These are phyloP conservation scores for Apeltes quadracus DNA, from an alignment of 2,113 vertebrate genomes.

Conservation along the genomic window DNA sequence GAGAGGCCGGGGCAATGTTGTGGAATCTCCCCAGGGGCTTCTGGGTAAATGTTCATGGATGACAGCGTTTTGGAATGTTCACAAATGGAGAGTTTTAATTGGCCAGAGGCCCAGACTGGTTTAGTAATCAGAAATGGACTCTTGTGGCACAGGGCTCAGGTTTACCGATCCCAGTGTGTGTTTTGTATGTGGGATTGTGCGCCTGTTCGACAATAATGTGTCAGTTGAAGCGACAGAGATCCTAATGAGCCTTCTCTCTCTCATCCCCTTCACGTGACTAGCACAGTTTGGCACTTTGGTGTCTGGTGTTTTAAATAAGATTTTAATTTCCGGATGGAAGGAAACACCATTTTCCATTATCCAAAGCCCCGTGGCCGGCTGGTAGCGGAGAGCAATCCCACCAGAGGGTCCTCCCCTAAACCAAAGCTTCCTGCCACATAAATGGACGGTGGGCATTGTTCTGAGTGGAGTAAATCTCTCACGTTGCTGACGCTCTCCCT, in stretches of 20 bases:
- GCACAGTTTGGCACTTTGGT: constrained; percentile 58
- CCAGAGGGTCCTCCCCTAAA: constrained; percentile 52
- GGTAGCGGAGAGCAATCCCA: constrained; percentile 54
- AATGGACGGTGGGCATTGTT: constrained; percentile 63
- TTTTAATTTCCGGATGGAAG: constrained; percentile 73
- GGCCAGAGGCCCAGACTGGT: constrained; percentile 76
- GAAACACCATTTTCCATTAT: constrained; percentile 68
- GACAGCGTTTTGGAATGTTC: constrained; percentile 83
- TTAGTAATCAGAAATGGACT: constrained; percentile 75
- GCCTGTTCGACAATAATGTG: constrained; percentile 8
- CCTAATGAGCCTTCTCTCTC: constrained; percentile 40
- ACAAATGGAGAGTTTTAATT: constrained; percentile 83
- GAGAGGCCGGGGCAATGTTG: constrained; percentile 77
- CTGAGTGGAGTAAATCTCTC: constrained; percentile 59
- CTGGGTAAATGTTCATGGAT: constrained; percentile 83
- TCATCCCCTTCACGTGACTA: constrained; percentile 44
- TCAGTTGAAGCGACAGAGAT: constrained; percentile 2
- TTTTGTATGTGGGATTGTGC: constrained; percentile 37
- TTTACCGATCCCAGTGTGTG: constrained; percentile 51
- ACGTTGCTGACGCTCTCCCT: constrained; percentile 54
- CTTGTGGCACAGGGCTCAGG: constrained; percentile 52
- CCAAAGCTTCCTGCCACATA: constrained; percentile 62
- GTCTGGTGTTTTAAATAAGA: constrained; percentile 62
- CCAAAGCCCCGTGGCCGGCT: constrained; percentile 54
- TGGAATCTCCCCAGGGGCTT: constrained; percentile 81